Percentiles rank a stretch among this genome's conserved stretches.
Conservation (phyloP, 2,888 invertebrate species). For the Stenichneumon culpator region DNA sequence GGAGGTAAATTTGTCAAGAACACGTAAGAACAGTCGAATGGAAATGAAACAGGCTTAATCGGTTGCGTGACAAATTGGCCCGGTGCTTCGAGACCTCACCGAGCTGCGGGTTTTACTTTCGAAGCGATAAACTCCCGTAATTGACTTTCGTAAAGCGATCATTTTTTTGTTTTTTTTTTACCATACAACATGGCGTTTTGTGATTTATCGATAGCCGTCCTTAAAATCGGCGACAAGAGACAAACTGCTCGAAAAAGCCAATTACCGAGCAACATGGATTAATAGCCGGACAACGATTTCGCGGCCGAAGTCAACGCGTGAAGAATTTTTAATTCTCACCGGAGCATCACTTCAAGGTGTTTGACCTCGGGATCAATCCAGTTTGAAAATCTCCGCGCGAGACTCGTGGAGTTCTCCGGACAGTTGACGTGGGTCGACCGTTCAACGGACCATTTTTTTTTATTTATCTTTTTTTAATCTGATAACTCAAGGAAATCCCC, state of each 20-base stretch:
- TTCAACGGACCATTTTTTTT: not conserved
- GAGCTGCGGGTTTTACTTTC: constrained; percentile 7
- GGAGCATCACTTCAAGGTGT: not conserved
- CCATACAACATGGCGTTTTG: too few relatives aligned
- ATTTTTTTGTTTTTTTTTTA: too few relatives aligned
- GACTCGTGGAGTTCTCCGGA: not conserved
- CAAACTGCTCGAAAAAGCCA: constrained; percentile 43
- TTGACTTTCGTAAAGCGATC: constrained; percentile 25
- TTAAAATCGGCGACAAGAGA: constrained; percentile 44
- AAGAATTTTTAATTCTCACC: not conserved
- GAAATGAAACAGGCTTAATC: constrained; percentile 42
- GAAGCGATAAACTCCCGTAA: constrained; percentile 50
- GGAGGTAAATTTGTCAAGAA: not conserved
- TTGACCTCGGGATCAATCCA: not conserved
- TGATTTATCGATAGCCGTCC: constrained; percentile 39
- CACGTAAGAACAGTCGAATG: not conserved
- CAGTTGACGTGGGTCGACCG: constrained; percentile 10
- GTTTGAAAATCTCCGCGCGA: not conserved
- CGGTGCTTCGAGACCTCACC: constrained; percentile 17
- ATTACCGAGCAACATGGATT: constrained; percentile 26
- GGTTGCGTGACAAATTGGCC: constrained; percentile 59
- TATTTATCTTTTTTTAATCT: not conserved
- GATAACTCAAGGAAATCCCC: not conserved
- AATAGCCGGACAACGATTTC: constrained; percentile 16
- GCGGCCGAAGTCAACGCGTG: not conserved